Conservation (phyloP, 2,113 vertebrate species). For the Tiliqua scincoides region DNA sequence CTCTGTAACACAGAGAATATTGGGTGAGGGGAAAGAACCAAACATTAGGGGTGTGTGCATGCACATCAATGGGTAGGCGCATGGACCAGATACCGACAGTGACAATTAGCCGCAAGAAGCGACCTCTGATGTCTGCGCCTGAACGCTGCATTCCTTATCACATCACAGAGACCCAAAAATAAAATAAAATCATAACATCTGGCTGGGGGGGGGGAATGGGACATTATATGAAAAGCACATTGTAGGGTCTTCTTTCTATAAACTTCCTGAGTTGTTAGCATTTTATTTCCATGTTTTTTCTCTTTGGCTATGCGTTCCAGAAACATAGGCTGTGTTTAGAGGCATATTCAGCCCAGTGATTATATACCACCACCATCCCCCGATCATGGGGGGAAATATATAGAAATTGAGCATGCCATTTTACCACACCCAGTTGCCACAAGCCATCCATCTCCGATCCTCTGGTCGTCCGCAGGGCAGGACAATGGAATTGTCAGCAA, state of each 20-base stretch:
- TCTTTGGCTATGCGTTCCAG: neutral
- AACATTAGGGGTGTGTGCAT: neutral
- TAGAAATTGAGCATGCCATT: neutral
- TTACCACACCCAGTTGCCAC: neutral
- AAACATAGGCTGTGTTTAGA: neutral
- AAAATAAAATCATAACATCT: neutral
- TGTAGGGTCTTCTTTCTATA: neutral
- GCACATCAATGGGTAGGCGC: neutral
- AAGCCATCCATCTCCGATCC: neutral
- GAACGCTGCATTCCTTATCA: neutral
- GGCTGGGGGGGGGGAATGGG: too few relatives aligned
- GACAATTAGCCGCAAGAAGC: neutral
- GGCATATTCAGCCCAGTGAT: neutral
- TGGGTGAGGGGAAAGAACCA: constrained; percentile 17
- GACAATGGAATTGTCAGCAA: neutral
- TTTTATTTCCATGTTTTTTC: neutral
- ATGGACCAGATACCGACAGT: neutral
- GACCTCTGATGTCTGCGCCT: neutral
- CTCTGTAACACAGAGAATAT: constrained; percentile 10
- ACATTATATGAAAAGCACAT: constrained; percentile 1
- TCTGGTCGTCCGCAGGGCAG: too few relatives aligned
- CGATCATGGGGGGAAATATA: neutral
- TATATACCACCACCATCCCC: too few relatives aligned
- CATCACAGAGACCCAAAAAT: neutral
- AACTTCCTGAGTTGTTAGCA: neutral